Evolutionary conservation across 2,888 invertebrate genomes (phyloP).

Genomic region (Aplocera efformata): DNA sequence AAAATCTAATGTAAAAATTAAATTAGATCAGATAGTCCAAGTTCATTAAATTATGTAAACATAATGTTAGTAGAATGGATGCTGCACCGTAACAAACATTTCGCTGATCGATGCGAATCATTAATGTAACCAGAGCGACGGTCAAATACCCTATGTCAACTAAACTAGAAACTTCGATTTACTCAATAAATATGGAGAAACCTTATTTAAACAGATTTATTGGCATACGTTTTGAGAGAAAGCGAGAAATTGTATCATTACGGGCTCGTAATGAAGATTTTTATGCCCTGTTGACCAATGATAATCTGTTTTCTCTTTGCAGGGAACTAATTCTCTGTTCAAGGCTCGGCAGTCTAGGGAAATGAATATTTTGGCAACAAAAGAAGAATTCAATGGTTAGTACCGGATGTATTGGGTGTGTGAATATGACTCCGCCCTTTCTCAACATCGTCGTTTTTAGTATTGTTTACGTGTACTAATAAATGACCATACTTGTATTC

Average conservation of each 20-base stretch:
- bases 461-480: too few relatives aligned
- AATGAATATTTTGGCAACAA: too few relatives aligned
- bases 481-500: too few relatives aligned
- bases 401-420: too few relatives aligned
- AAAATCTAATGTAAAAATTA: background rate
- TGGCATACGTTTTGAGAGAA: slow-evolving; percentile 45
- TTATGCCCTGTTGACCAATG: slow-evolving; percentile 51
- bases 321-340: slow-evolving; percentile 40
- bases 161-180: slow-evolving; percentile 28
- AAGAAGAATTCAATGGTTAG: too few relatives aligned
- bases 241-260: slow-evolving; percentile 48
- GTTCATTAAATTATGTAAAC: slow-evolving; percentile 16
- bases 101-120: slow-evolving; percentile 43
- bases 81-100: slow-evolving; percentile 14
- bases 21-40: background rate
- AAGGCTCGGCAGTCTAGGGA: background rate
- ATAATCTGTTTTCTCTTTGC: slow-evolving; percentile 56
- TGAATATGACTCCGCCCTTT: too few relatives aligned
- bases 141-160: slow-evolving; percentile 35
- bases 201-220: slow-evolving; percentile 21
- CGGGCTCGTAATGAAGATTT: slow-evolving; percentile 48
- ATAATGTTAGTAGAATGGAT: slow-evolving; percentile 11
- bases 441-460: too few relatives aligned
- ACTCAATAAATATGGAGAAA: slow-evolving; percentile 9
- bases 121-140: slow-evolving; percentile 61